Base-by-base conservation (phyloP, 2,113 vertebrate genomes). In the Trematocara stigmaticum region DNA sequence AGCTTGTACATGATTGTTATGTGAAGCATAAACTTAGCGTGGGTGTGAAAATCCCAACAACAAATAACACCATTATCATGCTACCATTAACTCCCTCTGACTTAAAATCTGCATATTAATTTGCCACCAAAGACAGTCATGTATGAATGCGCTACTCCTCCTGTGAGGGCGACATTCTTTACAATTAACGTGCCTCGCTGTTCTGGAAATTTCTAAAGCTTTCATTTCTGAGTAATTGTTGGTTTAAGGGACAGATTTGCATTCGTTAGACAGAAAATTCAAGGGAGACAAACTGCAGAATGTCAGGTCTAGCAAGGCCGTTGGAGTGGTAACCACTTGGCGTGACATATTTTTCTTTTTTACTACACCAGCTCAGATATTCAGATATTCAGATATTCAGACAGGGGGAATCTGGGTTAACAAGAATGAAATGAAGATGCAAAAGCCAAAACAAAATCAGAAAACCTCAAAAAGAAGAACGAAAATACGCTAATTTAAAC, bases 361-460 rank as follows among this genome's bases (percentile, higher is more conserved):
- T 45, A 9, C 23, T 31, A 1, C 45, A 31, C 15, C 69, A 49
- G 69, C 15, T 76, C 23, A 47, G 42, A 49, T 0, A 49, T 76
- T 76, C 13, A 47, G 42, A 49, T 0, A 49, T 76, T 76, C 13
- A 71, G 40, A 47, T 2, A 49, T 74, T 76, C 26, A 49, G 26
- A 76, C 12, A 7, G 15, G 26, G 9, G 15, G 42, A 18, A 0
- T 74, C 6, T 31, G 42, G 23, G 42, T 29, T 47, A 47, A 47
- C 15, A 74, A 74, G 15, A 51, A 49, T 18, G 45, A 49, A 74
- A 76, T 76, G 23, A 3, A 49, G 1, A 76, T 31, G 10, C 10
- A n/a, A 56, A 40, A 57, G 47, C n/a, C 20, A 82, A 78, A 71
- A 40, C 35, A 80, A 47, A 83, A 52, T 53, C 10, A 29, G 1